These are phyloP conservation scores for Platygyra sinensis DNA, from an alignment of 64 coral and sea anemone species.

Conservation along the genomic window DNA sequence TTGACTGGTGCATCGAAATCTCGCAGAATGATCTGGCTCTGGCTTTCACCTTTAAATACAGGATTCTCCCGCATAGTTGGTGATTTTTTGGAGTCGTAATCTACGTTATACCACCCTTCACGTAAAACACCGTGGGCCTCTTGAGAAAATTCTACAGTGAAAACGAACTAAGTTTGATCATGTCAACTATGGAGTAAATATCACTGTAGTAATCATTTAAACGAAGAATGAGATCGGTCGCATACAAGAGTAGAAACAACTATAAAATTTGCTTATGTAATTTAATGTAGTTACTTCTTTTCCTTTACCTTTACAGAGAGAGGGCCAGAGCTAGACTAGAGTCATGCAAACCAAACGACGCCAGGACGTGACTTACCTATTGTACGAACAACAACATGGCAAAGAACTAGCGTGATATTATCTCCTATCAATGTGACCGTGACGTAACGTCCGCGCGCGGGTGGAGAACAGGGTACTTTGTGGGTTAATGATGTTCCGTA, in stretches of 20 bases:
- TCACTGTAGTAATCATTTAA: no score
- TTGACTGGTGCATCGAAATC: conserved; percentile 41
- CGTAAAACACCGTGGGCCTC: conserved; percentile 35
- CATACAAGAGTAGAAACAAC: no score
- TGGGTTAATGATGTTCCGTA: not conserved
- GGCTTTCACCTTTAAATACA: not conserved
- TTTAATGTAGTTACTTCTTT: no score
- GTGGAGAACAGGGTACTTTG: not conserved
- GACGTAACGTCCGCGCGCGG: not conserved
- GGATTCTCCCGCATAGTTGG: conserved; percentile 46
- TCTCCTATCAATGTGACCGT: not conserved
- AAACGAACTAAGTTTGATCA: not conserved
- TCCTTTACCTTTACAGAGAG: no score
- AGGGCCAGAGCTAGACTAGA: no score
- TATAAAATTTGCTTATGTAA: no score
- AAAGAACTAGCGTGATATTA: not conserved
- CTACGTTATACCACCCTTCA: conserved; percentile 41
- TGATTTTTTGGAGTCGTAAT: conserved; percentile 33
- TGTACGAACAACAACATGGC: not conserved
- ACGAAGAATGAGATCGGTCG: no score
- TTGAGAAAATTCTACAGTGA: conserved; percentile 1
- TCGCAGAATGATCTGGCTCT: not conserved
- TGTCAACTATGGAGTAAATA: not conserved
- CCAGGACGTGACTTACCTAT: not conserved
- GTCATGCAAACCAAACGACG: no score